Evolutionary conservation across 1,140 invertebrate species (phyloP).

Genomic region (Tetranychus cinnabarinus): DNA sequence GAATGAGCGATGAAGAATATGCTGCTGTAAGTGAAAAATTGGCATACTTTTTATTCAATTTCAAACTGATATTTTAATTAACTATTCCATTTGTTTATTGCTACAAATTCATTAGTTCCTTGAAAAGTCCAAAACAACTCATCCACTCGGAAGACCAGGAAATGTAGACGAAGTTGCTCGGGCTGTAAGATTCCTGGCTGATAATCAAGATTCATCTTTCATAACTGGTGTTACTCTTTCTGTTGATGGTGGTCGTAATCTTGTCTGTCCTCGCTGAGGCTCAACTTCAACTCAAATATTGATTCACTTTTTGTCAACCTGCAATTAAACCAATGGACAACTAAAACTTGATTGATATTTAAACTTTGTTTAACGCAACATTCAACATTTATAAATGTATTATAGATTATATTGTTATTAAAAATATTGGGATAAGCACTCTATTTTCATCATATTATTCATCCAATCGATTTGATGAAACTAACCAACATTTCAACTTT

Average conservation of each 20-base stretch:
- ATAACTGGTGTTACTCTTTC: conserved; percentile 52
- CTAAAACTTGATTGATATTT: too few species aligned
- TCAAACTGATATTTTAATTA: too few species aligned
- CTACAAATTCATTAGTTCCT: conserved; percentile 30
- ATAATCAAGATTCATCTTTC: conserved; percentile 44
- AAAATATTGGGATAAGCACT: too few species aligned
- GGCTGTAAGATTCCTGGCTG: conserved; percentile 55
- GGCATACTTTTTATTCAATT: too few species aligned
- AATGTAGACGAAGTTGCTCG: conserved; percentile 47
- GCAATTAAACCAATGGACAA: too few species aligned
- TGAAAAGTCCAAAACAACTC: conserved; percentile 43
- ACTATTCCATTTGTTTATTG: neutral
- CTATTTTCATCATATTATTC: too few species aligned
- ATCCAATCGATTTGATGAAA: too few species aligned
- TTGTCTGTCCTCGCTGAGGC: conserved; percentile 40
- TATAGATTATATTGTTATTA: too few species aligned
- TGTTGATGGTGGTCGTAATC: conserved; percentile 44
- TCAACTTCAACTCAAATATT: neutral
- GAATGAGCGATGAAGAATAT: conserved; percentile 43
- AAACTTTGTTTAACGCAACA: too few species aligned
- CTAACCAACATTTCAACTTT: too few species aligned
- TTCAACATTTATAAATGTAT: too few species aligned
- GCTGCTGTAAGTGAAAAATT: conserved; percentile 16
- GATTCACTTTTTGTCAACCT: too few species aligned
- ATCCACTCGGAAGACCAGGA: conserved; percentile 52